These are phyloP conservation scores for Clunio marinus DNA, from an alignment of 2,888 invertebrate genomes.

Conservation along the genomic window DNA sequence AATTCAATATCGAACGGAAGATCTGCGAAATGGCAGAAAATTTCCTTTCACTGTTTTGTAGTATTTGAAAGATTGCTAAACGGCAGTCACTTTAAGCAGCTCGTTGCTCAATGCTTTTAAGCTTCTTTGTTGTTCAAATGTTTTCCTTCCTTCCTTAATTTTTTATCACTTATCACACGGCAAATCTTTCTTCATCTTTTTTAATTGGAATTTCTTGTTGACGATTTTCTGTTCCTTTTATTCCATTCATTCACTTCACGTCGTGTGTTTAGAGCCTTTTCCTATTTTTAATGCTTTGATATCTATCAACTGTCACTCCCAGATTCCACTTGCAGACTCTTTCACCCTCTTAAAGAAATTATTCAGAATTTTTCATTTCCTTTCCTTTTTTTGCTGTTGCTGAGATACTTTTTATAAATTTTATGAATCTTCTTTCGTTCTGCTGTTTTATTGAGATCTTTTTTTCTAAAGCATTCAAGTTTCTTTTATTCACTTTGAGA, in stretches of 20 bases:
- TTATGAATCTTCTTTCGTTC: conserved; percentile 4
- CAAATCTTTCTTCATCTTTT: conserved; percentile 1
- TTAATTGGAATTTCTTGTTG: conserved; percentile 19
- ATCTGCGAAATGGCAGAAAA: background rate
- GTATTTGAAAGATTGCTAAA: too few relatives aligned
- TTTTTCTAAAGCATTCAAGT: too few relatives aligned
- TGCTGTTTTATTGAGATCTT: too few relatives aligned
- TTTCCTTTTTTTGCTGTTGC: background rate
- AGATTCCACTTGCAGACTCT: background rate
- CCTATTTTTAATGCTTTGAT: conserved; percentile 15
- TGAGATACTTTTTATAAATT: background rate
- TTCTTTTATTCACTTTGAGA: too few relatives aligned
- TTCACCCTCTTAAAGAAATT: conserved; percentile 6
- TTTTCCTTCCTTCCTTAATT: background rate
- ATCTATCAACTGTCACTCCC: conserved; percentile 31
- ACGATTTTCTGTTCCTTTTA: background rate
- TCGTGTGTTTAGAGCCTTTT: background rate
- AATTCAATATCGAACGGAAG: background rate
- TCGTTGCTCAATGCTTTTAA: too few relatives aligned
- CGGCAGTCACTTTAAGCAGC: background rate
- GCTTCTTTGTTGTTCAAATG: background rate
- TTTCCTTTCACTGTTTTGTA: too few relatives aligned
- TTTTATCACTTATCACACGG: conserved; percentile 2
- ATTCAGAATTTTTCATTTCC: background rate
- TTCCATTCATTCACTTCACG: background rate